Percentiles rank a stretch among this genome's conserved stretches.
Conservation (phyloP, 2,888 invertebrate genomes). For the Elgonia sp. region DNA sequence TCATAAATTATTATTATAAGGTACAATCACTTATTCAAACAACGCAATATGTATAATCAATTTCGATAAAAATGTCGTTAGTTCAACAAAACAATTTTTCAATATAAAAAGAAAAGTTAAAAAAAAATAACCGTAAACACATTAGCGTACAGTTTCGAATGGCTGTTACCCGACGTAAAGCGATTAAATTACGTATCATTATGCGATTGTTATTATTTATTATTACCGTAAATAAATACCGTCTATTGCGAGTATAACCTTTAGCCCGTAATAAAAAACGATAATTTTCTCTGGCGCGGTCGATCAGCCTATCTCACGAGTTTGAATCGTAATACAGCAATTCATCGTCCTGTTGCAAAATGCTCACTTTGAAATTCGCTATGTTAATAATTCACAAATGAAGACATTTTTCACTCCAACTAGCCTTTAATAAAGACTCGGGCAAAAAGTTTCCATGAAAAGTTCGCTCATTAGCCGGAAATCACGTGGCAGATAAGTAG, state of each 20-base stretch:
- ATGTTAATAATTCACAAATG: constrained; percentile 7
- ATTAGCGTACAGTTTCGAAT: constrained; percentile 27
- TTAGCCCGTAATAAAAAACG: constrained; percentile 56
- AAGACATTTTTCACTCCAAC: constrained; percentile 9
- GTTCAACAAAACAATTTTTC: too few species aligned
- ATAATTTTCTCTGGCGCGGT: constrained; percentile 41
- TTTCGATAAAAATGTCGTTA: too few species aligned
- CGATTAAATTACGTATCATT: constrained; percentile 59
- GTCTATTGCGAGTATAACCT: constrained; percentile 42
- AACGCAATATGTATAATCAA: too few species aligned
- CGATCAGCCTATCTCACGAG: constrained; percentile 42
- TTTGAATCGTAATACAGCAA: constrained; percentile 40
- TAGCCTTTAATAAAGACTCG: constrained; percentile 10
- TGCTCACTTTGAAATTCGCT: background rate
- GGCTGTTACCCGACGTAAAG: constrained; percentile 21
- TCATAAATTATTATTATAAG: too few species aligned
- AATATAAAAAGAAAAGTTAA: too few species aligned
- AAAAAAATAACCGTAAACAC: background rate
- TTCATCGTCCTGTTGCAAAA: constrained; percentile 54
- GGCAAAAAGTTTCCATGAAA: constrained; percentile 16
- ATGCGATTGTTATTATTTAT: constrained; percentile 58
- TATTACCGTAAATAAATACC: constrained; percentile 52
- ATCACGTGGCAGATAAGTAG: constrained; percentile 46
- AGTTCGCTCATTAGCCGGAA: constrained; percentile 43
- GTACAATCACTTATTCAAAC: too few species aligned